Evolutionary conservation across 2,113 vertebrate species (phyloP).

Genomic region (Campylomormyrus tamandua): DNA sequence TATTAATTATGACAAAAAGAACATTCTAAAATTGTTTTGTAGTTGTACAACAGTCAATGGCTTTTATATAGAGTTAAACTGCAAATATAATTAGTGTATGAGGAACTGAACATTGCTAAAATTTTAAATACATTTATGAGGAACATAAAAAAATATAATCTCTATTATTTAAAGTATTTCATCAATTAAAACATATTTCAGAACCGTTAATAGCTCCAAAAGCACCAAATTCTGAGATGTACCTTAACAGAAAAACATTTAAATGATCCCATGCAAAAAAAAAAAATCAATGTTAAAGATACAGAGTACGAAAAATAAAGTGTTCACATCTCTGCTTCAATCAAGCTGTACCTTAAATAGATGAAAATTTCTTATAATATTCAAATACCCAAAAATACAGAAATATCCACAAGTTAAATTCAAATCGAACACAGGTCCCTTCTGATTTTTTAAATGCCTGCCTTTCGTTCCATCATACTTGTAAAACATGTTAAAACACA

Average conservation of each 20-base stretch:
- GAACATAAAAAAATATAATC: slow-evolving; percentile 7
- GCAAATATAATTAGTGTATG: slow-evolving; percentile 6
- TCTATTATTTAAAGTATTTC: slow-evolving; percentile 7
- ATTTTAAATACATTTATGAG: slow-evolving; percentile 32
- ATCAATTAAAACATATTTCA: background rate
- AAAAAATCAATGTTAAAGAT: background rate
- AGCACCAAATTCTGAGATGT: background rate
- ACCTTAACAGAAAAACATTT: background rate
- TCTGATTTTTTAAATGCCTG: background rate
- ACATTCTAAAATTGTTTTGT: background rate
- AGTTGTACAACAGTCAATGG: background rate
- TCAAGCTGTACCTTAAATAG: background rate
- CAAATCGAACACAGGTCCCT: background rate
- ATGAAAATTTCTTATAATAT: background rate
- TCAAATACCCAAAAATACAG: background rate
- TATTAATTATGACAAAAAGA: background rate
- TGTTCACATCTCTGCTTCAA: background rate
- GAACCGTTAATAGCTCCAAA: background rate
- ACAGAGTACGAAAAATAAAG: background rate
- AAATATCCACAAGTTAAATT: background rate
- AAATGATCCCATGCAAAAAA: background rate
- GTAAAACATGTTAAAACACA: background rate
- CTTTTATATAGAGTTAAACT: slow-evolving; percentile 26
- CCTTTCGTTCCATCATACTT: background rate
- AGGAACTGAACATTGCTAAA: slow-evolving; percentile 5